Evolutionary conservation across 2,113 vertebrate genomes (phyloP), one percentile per base, ranked within the genome.

Genomic region (Sinocyclocheilus maitianheensis): DNA sequence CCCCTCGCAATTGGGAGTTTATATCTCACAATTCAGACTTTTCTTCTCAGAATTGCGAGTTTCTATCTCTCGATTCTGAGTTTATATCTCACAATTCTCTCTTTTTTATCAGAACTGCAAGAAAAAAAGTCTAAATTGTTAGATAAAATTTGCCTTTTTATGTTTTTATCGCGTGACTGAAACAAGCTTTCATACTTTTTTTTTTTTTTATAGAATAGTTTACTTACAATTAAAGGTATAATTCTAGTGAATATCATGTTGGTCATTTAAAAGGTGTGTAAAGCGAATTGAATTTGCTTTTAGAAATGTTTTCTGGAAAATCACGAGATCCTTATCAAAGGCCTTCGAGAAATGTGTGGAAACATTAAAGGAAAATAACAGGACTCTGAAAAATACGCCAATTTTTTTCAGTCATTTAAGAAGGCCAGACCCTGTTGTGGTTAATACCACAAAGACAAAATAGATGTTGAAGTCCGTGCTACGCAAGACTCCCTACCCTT

Each of bases 401-500:
- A 34, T 63, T 84, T 2, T 67, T 74, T 67, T 72, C 51, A 71
- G 11, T 72, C n/a, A n/a, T 85, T 81, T 55, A 62, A 84, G 83
- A 48, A 63, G 30, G 72, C 62, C 40, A 76, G 62, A 69, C 84
- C 87, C 46, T 69, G 71, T 77, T 84, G 71, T 12, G 85, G 60
- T 63, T 37, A 24, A 75, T 53, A 63, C 78, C 40, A 46, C 16
- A 55, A 24, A 83, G 48, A 85, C 13, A 40, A 84, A 84, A 84
- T 78, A 53, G 7, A 85, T 67, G 76, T 71, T 78, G 67, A 84
- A 86, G 83, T 88, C 22, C 55, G 11, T 81, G 60, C 53, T 81
- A 62, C 84, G 88, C 86, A 90, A 86, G 77, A 83, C 53, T 48
- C 82, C 67, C 63, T 58, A 69, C 63, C 34, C 18, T 88, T 86